Evolutionary conservation across 2,888 invertebrate species (phyloP).

Genomic region (Lamellibrachia columna): DNA sequence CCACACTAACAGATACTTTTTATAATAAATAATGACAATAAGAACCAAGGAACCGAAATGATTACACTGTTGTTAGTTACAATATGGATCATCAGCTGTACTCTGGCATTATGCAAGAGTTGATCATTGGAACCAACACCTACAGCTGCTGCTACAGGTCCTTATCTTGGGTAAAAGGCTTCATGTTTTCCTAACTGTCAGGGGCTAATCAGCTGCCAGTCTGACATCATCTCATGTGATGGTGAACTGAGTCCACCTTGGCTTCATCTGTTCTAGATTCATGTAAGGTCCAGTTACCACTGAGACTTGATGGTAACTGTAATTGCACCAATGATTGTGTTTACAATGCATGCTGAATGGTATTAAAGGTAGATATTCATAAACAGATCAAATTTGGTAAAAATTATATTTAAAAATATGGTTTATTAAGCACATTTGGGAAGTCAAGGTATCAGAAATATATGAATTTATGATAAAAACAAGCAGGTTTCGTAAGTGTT

Average conservation of each 20-base stretch:
- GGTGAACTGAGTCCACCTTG: neutral
- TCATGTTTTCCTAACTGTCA: neutral
- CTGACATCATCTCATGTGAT: neutral
- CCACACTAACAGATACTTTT: no score
- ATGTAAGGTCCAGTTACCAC: neutral
- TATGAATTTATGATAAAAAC: no score
- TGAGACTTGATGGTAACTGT: neutral
- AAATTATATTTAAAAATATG: no score
- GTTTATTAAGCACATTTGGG: no score
- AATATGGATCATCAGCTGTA: neutral
- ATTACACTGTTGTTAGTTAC: neutral
- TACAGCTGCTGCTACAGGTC: neutral
- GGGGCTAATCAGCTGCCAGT: neutral
- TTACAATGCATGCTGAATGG: no score
- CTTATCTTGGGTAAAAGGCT: neutral
- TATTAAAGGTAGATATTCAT: no score
- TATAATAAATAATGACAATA: no score
- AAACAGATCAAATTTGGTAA: no score
- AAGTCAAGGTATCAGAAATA: no score
- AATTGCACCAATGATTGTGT: no score
- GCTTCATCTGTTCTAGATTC: neutral
- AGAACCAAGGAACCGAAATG: neutral
- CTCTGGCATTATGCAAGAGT: neutral
- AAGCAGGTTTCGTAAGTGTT: no score
- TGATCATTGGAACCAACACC: neutral